phyloP scores from a whole-genome alignment of 1,140 invertebrate genomes.

The Drosophila micromelanica region DNA sequence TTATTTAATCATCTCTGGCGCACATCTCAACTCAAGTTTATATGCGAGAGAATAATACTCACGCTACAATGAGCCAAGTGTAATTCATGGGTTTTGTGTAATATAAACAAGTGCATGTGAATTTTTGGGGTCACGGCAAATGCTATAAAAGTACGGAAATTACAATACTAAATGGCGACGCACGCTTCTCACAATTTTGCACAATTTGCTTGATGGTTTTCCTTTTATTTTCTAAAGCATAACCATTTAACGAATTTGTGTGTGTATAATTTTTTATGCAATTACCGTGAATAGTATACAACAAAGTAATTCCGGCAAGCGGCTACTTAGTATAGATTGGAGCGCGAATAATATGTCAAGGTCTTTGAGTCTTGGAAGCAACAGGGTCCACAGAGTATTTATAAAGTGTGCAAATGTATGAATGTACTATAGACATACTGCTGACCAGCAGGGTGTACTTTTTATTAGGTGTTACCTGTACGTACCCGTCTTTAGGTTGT shows the following conservation, averaged over 20 bases:
- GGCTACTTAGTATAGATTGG: slow-evolving; percentile 27
- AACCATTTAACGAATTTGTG: slow-evolving; percentile 14
- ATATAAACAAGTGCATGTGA: slow-evolving; percentile 50
- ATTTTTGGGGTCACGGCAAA: slow-evolving; percentile 50
- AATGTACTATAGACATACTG: too few relatives aligned
- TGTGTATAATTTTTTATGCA: slow-evolving; percentile 22
- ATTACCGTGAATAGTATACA: slow-evolving; percentile 21
- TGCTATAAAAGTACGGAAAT: slow-evolving; percentile 48
- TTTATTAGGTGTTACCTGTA: too few relatives aligned
- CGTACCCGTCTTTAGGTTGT: too few relatives aligned
- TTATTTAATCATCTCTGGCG: slow-evolving; percentile 2
- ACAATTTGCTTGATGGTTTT: slow-evolving; percentile 21
- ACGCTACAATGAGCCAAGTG: slow-evolving; percentile 20
- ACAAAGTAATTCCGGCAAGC: slow-evolving; percentile 13
- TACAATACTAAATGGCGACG: slow-evolving; percentile 14
- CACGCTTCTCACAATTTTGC: slow-evolving; percentile 35
- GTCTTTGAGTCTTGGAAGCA: slow-evolving; percentile 22
- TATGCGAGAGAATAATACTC: slow-evolving; percentile 21
- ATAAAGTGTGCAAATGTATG: too few relatives aligned
- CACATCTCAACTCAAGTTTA: slow-evolving; percentile 10
- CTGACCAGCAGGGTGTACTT: too few relatives aligned
- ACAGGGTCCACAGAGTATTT: too few relatives aligned
- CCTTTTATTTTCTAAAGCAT: slow-evolving; percentile 11
- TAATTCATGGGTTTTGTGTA: slow-evolving; percentile 18
- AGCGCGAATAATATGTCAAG: slow-evolving; percentile 56